Evolutionary conservation across 2,113 vertebrate genomes (phyloP).

Genomic region (Peromyscus leucopus): DNA sequence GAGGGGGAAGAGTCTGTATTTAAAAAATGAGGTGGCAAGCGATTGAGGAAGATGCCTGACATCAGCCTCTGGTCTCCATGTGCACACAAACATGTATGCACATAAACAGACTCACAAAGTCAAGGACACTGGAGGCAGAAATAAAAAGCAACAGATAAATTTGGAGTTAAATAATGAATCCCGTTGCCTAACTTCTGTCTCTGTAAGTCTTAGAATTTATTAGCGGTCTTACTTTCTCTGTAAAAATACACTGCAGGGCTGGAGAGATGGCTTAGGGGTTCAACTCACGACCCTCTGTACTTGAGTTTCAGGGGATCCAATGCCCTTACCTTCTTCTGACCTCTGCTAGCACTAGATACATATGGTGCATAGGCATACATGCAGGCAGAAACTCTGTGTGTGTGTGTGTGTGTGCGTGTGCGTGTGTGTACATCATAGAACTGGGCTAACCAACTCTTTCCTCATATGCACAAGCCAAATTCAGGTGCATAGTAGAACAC

Average conservation of each 20-base stretch:
- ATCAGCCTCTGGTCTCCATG: neutral
- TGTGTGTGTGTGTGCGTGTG: neutral
- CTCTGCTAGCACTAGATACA: neutral
- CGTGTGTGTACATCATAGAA: neutral
- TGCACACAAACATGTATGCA: neutral
- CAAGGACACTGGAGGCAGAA: neutral
- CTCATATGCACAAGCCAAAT: neutral
- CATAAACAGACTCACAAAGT: neutral
- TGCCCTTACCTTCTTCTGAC: neutral
- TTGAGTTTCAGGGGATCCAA: neutral
- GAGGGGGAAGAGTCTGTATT: neutral
- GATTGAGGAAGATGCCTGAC: neutral
- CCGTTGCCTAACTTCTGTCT: neutral
- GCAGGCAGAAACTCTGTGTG: neutral
- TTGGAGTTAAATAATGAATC: slow-evolving; percentile 10
- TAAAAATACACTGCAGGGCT: neutral
- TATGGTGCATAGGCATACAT: neutral
- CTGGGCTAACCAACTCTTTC: neutral
- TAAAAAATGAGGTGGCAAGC: neutral
- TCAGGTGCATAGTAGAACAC: neutral
- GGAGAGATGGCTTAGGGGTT: neutral
- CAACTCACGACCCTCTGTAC: neutral
- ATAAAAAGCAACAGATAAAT: neutral
- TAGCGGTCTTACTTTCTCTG: slow-evolving; percentile 5
- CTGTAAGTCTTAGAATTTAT: neutral